These are phyloP conservation scores for Cheilinus undulatus DNA, from an alignment of 2,113 vertebrate genomes.

Conservation along the genomic window DNA sequence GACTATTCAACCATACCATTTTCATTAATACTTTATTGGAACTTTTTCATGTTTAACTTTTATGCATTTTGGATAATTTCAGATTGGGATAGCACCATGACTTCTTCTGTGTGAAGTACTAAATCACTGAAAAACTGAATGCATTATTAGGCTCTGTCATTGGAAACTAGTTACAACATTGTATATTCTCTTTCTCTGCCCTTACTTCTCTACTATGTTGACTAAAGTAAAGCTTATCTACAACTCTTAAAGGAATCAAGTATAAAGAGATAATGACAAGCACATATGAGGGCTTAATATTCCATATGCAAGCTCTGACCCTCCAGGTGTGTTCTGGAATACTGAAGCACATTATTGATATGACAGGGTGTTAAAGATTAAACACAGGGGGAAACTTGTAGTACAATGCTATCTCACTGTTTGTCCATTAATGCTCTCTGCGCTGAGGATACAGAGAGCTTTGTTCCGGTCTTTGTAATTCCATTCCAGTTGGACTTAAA, in stretches of 20 bases:
- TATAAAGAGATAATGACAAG: background rate
- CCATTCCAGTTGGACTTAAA: constrained; percentile 55
- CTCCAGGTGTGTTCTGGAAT: constrained; percentile 20
- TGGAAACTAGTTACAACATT: no score
- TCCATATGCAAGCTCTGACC: constrained; percentile 2
- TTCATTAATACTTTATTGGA: no score
- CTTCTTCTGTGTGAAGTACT: no score
- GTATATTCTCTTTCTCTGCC: background rate
- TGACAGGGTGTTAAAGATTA: constrained; percentile 4
- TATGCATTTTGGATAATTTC: no score
- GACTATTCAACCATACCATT: no score
- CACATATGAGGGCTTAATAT: background rate
- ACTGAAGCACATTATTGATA: constrained; percentile 4
- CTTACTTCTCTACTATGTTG: background rate
- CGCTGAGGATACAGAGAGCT: constrained; percentile 26
- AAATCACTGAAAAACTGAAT: no score
- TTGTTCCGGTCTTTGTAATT: constrained; percentile 61
- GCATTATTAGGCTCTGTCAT: no score
- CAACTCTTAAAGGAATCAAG: constrained; percentile 11
- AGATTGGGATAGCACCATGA: no score
- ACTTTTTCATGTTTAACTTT: no score
- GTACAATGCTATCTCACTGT: constrained; percentile 11
- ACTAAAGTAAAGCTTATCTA: background rate
- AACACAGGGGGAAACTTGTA: background rate
- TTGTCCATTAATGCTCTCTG: constrained; percentile 26